Percentiles rank a stretch among this genome's conserved stretches.
These are phyloP conservation scores for Formica selysi DNA, from an alignment of 1,140 invertebrate species.

Conservation along the genomic window DNA sequence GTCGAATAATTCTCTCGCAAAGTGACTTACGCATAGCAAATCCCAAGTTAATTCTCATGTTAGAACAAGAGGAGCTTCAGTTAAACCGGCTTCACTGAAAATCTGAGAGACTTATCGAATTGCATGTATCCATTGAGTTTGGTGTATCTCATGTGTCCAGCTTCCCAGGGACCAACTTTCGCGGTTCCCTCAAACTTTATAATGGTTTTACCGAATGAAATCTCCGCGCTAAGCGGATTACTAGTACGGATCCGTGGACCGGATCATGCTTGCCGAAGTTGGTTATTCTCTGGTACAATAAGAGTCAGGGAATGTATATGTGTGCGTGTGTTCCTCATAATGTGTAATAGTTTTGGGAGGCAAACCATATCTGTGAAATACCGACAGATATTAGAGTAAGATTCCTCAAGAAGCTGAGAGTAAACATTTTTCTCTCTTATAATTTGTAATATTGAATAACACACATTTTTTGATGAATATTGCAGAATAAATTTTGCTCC, in stretches of 20 bases:
- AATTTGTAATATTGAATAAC: not conserved
- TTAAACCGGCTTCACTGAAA: conserved; percentile 11
- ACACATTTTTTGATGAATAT: not conserved
- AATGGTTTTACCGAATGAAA: conserved; percentile 68
- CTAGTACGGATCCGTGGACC: conserved; percentile 46
- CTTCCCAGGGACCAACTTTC: conserved; percentile 60
- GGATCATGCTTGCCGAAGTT: conserved; percentile 43
- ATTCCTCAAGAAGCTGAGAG: not conserved
- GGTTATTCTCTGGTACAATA: conserved; percentile 4
- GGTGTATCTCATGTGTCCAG: conserved; percentile 61
- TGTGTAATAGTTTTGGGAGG: not conserved
- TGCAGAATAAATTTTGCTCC: not conserved
- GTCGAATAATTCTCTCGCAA: not conserved
- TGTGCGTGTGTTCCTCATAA: not conserved
- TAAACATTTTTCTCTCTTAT: not conserved
- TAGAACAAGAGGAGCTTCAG: conserved; percentile 11
- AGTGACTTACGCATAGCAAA: conserved; percentile 2
- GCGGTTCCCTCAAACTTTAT: conserved; percentile 55
- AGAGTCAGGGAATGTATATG: not conserved
- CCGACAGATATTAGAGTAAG: too few relatives aligned
- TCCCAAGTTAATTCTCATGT: conserved; percentile 48
- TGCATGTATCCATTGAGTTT: not conserved
- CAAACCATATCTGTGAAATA: not conserved
- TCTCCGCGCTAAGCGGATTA: conserved; percentile 68
- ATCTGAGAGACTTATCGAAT: conserved; percentile 14